Percentiles rank a stretch among this genome's conserved stretches.
Conservation (phyloP, 2,888 invertebrate genomes). For the Eubasilissa splendida region DNA sequence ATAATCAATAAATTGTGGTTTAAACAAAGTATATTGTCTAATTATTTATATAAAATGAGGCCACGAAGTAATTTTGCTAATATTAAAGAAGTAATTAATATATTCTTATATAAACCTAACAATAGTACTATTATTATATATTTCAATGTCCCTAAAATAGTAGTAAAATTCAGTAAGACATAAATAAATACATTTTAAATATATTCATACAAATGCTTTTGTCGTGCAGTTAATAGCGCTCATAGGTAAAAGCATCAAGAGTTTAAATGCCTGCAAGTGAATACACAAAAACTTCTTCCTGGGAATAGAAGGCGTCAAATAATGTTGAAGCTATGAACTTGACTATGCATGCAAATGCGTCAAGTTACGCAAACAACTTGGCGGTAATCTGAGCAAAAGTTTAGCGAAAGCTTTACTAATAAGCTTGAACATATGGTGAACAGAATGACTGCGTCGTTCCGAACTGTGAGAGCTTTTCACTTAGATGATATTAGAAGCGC, state of each 20-base stretch:
- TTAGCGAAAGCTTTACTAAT: conserved; percentile 28
- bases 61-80: too few species aligned
- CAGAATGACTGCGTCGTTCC: conserved; percentile 12
- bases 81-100: too few species aligned
- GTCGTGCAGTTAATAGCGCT: too few species aligned
- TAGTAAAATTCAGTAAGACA: too few species aligned
- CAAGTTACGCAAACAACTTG: conserved; percentile 33
- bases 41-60: too few species aligned
- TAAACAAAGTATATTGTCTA: too few species aligned
- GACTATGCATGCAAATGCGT: conserved; percentile 36
- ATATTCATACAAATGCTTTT: too few species aligned
- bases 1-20: too few species aligned
- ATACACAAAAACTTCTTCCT: conserved; percentile 3
- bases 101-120: too few species aligned
- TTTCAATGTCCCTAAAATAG: too few species aligned
- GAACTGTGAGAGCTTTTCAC: conserved; percentile 27
- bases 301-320: neutral
- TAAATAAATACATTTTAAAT: too few species aligned
- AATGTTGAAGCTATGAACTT: conserved; percentile 26
- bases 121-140: too few species aligned
- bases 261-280: conserved; percentile 9
- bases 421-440: conserved; percentile 35
- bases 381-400: conserved; percentile 35
- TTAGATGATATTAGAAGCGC: conserved; percentile 21
- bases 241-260: neutral